phyloP scores from a whole-genome alignment of 2,113 vertebrate genomes.

The Elephantulus edwardii region DNA sequence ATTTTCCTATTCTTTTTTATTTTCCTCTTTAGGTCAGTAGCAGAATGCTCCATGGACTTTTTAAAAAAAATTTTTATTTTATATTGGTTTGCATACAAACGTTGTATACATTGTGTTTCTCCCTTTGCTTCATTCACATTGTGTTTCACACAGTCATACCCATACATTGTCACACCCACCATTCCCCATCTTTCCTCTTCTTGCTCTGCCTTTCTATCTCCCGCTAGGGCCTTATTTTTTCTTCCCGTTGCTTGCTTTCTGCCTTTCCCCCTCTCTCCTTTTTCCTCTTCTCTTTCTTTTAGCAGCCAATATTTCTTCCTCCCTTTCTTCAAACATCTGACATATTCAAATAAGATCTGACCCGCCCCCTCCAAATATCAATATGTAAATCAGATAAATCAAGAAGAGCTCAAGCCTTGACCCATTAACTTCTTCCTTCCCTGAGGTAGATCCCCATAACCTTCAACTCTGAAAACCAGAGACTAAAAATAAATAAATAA shows the following conservation, averaged over 20 bases:
- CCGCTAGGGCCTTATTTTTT: not conserved
- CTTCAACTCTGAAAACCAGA: not conserved
- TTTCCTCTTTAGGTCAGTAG: no score
- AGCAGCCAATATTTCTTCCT: not conserved
- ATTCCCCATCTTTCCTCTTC: not conserved
- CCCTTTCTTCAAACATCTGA: no score
- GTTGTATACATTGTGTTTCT: no score
- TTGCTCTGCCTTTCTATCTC: not conserved
- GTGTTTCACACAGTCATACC: no score
- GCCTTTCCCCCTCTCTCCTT: not conserved
- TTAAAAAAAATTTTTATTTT: no score
- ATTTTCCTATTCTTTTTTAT: not conserved
- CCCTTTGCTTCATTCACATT: no score
- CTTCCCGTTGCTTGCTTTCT: not conserved
- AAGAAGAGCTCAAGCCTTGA: not conserved
- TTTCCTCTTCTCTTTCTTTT: not conserved
- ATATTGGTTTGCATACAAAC: no score
- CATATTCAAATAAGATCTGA: slow-evolving; percentile 7
- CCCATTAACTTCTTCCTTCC: not conserved
- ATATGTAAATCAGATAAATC: not conserved
- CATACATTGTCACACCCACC: no score
- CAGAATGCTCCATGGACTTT: no score
- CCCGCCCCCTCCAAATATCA: not conserved
- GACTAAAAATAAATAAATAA: no score
- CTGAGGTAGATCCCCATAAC: not conserved